Conservation (phyloP, 2,797 vertebrate species). For the Sebastolobus alascanus region DNA sequence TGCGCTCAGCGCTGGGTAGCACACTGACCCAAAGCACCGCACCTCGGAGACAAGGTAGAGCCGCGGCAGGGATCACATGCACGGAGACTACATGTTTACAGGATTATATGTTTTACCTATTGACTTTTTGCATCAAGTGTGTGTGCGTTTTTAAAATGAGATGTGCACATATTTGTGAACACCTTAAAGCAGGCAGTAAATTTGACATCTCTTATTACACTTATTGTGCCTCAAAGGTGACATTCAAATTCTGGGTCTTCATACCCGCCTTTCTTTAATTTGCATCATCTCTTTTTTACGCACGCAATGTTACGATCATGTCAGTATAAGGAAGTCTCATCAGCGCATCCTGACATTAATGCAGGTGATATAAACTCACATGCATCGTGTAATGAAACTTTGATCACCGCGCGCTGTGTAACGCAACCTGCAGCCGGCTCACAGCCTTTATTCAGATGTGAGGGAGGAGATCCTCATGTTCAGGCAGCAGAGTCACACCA, state of each 20-base stretch:
- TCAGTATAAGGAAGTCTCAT: neutral
- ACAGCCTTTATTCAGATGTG: neutral
- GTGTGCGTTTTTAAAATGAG: neutral
- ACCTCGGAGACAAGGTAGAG: conserved; percentile 70
- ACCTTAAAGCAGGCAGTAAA: neutral
- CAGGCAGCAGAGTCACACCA: conserved; percentile 14
- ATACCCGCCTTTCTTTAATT: neutral
- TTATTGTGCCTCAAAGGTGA: neutral
- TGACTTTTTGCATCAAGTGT: neutral
- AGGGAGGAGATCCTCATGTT: conserved; percentile 35
- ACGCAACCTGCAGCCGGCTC: conserved; percentile 11
- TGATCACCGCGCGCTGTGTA: conserved; percentile 34
- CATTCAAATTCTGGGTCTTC: neutral
- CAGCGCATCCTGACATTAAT: conserved; percentile 19
- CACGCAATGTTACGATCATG: neutral
- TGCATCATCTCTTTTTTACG: neutral
- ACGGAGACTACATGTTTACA: neutral
- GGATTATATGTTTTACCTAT: neutral
- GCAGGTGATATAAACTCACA: neutral
- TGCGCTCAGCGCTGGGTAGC: conserved; percentile 51
- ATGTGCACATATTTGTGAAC: neutral
- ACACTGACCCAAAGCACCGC: conserved; percentile 62
- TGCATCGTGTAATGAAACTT: conserved; percentile 48
- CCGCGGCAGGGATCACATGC: neutral
- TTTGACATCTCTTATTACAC: neutral